These are phyloP conservation scores for Thamnophis elegans DNA, from an alignment of 2,797 vertebrate genomes.

Conservation along the genomic window DNA sequence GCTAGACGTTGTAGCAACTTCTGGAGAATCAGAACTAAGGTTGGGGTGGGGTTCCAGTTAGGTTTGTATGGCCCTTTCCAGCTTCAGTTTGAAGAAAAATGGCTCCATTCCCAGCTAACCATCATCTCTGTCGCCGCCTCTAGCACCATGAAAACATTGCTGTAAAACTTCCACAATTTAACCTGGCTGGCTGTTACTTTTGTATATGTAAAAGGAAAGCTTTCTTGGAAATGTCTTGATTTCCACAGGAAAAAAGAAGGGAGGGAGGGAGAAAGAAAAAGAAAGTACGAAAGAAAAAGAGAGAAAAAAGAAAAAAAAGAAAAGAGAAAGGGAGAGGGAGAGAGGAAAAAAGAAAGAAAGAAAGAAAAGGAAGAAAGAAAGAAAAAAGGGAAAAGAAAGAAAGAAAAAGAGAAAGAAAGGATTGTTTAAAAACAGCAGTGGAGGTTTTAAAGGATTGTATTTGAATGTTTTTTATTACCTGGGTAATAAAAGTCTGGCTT, in stretches of 20 bases:
- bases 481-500: constrained; percentile 55
- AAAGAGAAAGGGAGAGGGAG: too few species aligned
- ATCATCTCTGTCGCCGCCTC: background rate
- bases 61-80: background rate
- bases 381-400: background rate
- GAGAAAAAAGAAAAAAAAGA: too few species aligned
- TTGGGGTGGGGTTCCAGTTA: background rate
- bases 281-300: too few species aligned
- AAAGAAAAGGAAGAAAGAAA: background rate
- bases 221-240: constrained; percentile 31
- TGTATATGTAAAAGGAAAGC: background rate
- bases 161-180: constrained; percentile 36
- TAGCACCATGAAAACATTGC: background rate
- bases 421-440: constrained; percentile 7
- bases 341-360: too few species aligned
- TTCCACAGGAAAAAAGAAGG: background rate
- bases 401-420: too few species aligned
- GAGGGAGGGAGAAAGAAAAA: too few species aligned
- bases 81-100: background rate
- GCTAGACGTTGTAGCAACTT: background rate
- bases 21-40: background rate
- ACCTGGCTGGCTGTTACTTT: background rate
- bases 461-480: constrained; percentile 62
- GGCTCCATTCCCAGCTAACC: background rate
- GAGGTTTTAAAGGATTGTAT: constrained; percentile 17